Percentiles rank a stretch among this genome's conserved stretches.
phyloP scores from a whole-genome alignment of 2,113 vertebrate species.

The Grantiella picta region DNA sequence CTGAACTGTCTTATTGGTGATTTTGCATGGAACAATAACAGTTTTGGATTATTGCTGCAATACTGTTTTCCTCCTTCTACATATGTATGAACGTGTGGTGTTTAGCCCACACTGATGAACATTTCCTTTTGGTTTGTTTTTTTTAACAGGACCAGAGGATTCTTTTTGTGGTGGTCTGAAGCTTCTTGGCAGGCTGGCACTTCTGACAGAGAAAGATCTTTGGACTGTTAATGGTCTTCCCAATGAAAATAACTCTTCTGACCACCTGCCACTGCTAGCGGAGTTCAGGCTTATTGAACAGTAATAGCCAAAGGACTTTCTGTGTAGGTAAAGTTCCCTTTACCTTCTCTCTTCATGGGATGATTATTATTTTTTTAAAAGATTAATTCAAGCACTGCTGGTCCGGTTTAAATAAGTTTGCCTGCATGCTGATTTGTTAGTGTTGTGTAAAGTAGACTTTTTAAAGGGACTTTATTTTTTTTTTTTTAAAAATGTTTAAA shows the following conservation, averaged over 20 bases:
- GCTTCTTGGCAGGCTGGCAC: conserved; percentile 84
- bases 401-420: conserved; percentile 1
- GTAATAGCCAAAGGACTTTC: conserved; percentile 55
- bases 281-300: conserved; percentile 79
- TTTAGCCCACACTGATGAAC: background rate
- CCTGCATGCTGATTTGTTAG: conserved; percentile 47
- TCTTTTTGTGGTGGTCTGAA: conserved; percentile 77
- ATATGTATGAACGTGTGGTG: accelerated
- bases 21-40: background rate
- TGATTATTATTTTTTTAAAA: background rate
- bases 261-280: conserved; percentile 90
- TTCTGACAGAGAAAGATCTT: conserved; percentile 84
- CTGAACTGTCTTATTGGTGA: background rate
- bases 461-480: background rate
- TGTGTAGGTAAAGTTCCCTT: background rate
- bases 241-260: conserved; percentile 87
- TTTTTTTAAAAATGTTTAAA: background rate
- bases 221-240: conserved; percentile 85
- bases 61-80: background rate
- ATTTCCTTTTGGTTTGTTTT: background rate
- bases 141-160: conserved; percentile 56
- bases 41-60: background rate
- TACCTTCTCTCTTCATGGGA: background rate
- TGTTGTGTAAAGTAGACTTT: conserved; percentile 23
- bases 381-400: conserved; percentile 31